Evolutionary conservation across 2,797 vertebrate genomes (phyloP).

Genomic region (Phalanger gymnotis): DNA sequence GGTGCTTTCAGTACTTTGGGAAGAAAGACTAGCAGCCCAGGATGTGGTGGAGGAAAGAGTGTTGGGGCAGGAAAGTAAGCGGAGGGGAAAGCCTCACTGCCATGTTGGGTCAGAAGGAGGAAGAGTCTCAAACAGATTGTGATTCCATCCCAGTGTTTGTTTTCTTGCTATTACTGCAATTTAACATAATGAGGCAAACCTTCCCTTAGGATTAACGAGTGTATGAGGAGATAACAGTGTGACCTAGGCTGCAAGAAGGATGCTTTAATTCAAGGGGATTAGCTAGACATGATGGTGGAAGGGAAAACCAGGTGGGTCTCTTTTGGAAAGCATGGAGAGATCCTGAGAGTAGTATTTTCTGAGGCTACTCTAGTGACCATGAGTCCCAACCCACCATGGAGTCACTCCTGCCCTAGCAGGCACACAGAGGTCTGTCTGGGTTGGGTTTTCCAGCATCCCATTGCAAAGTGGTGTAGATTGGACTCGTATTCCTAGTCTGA

Average conservation of each 20-base stretch:
- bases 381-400: neutral
- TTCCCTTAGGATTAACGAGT: neutral
- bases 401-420: neutral
- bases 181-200: neutral
- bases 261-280: neutral
- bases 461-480: rapidly evolving
- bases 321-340: too few species aligned
- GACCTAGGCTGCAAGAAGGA: neutral
- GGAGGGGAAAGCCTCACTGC: neutral
- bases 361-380: neutral
- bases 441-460: neutral
- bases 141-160: neutral
- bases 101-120: neutral
- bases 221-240: neutral
- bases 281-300: too few species aligned
- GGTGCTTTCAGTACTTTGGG: neutral
- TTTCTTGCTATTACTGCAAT: neutral
- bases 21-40: neutral
- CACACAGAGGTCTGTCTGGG: neutral
- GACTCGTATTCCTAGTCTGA: neutral
- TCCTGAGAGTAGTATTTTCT: neutral
- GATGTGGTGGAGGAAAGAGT: neutral
- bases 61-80: neutral
- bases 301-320: too few species aligned
- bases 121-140: neutral